Conservation (phyloP, 1,140 invertebrate species). For the Magallana gigas region DNA sequence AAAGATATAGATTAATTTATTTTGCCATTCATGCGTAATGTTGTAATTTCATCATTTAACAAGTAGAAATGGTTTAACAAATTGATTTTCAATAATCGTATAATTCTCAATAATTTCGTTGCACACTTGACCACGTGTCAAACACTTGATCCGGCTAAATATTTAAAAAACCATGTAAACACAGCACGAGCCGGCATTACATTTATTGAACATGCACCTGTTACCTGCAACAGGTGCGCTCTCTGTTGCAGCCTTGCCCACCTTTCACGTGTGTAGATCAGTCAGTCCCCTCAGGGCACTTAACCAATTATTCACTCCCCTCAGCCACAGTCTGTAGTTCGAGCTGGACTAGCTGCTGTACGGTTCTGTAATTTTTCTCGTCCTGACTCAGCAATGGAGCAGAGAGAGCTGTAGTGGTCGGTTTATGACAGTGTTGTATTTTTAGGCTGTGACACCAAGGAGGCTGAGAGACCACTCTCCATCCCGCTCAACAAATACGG, state of each 20-base stretch:
- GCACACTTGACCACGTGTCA: background rate
- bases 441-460: no score
- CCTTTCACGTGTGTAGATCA: conserved; percentile 14
- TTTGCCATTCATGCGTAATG: no score
- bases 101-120: background rate
- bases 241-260: background rate
- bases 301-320: conserved; percentile 23
- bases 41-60: no score
- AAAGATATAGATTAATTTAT: no score
- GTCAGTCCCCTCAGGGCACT: background rate
- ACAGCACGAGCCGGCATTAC: background rate
- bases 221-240: conserved; percentile 19
- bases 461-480: no score
- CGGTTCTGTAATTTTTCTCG: background rate
- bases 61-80: no score
- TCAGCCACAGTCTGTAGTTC: background rate
- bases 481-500: no score
- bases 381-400: background rate
- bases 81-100: no score
- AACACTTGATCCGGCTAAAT: conserved; percentile 20
- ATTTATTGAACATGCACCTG: conserved; percentile 11
- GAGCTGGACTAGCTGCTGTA: background rate
- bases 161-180: conserved; percentile 1
- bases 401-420: no score
- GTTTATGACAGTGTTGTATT: no score